Conservation (phyloP, 1,140 invertebrate species). For the Anoplolepis gracilipes region DNA sequence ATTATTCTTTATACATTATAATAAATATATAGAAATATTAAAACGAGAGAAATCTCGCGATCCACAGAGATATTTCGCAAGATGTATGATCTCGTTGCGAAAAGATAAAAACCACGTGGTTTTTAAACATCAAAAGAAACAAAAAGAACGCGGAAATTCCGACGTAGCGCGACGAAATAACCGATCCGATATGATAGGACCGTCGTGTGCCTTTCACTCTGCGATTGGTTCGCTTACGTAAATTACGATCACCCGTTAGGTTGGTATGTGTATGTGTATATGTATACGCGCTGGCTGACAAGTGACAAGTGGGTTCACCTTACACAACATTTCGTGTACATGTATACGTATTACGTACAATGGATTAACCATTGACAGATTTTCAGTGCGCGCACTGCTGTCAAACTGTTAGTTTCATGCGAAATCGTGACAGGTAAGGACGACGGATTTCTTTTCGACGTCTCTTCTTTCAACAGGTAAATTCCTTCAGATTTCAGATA, state of each 20-base stretch:
- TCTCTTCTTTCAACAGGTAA: slow-evolving; percentile 21
- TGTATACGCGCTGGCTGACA: neutral
- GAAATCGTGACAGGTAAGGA: neutral
- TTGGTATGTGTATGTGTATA: neutral
- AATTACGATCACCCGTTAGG: neutral
- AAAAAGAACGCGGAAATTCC: neutral
- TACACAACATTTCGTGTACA: neutral
- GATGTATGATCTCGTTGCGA: no score
- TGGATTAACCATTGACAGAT: slow-evolving; percentile 65
- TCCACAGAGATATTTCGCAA: no score
- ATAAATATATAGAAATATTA: no score
- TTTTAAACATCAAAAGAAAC: no score
- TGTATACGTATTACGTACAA: no score
- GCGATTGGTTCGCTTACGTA: slow-evolving; percentile 35
- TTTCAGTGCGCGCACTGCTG: slow-evolving; percentile 30
- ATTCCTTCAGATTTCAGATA: neutral
- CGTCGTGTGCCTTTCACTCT: slow-evolving; percentile 1
- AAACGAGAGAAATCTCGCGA: no score
- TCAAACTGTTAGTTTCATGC: slow-evolving; percentile 12
- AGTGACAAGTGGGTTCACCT: no score
- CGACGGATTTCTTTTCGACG: no score
- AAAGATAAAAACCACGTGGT: no score
- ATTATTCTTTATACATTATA: no score
- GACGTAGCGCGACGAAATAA: neutral
- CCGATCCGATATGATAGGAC: neutral